phyloP scores from a whole-genome alignment of 2,113 vertebrate genomes.

The Cavia porcellus region DNA sequence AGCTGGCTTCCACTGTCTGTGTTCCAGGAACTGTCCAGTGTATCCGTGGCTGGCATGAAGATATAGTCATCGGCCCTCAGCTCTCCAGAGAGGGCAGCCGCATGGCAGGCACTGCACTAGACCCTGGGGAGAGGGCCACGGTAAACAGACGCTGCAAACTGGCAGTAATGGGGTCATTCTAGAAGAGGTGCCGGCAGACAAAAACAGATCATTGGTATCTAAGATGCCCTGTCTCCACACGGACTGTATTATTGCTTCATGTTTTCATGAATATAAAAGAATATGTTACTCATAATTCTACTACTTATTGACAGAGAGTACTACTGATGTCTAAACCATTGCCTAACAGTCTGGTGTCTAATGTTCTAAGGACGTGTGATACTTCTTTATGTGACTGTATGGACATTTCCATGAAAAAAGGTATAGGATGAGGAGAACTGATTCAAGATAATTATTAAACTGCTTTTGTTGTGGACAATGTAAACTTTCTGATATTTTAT shows the following conservation, averaged over 20 bases:
- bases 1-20: neutral
- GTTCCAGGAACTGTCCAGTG: constrained; percentile 39
- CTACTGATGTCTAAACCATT: neutral
- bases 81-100: neutral
- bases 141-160: neutral
- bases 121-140: fast-evolving
- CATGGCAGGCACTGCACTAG: neutral
- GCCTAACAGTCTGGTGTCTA: neutral
- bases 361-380: neutral
- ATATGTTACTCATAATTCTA: neutral
- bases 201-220: neutral
- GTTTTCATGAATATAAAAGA: neutral
- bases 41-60: neutral
- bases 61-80: neutral
- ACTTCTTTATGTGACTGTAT: neutral
- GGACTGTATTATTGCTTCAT: neutral
- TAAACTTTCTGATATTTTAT: neutral
- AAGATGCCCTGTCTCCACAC: neutral
- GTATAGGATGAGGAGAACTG: neutral
- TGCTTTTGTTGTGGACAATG: neutral
- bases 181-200: neutral
- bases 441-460: neutral
- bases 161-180: neutral
- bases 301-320: neutral
- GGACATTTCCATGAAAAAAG: neutral